phyloP scores from a whole-genome alignment of 2,888 invertebrate species.

The Ptycholaimellus sp. region DNA sequence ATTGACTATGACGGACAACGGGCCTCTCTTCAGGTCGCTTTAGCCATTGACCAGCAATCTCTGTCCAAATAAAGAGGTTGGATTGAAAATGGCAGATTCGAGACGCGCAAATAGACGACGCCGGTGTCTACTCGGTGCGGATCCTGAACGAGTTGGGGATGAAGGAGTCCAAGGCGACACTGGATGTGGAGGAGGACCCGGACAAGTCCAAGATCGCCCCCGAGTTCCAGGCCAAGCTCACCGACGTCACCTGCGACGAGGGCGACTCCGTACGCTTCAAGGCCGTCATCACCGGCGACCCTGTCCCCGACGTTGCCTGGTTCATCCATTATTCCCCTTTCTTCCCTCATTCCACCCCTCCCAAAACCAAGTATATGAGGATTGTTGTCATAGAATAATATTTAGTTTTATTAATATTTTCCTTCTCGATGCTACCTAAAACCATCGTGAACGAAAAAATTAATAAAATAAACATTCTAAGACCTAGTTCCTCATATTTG shows the following conservation, averaged over 20 bases:
- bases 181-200: slow-evolving; percentile 42
- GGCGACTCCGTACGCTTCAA: slow-evolving; percentile 42
- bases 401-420: no score
- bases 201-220: slow-evolving; percentile 38
- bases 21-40: slow-evolving; percentile 20
- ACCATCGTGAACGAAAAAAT: no score
- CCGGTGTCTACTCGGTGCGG: slow-evolving; percentile 38
- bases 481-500: no score
- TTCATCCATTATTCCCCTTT: no score
- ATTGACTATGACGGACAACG: slow-evolving; percentile 25
- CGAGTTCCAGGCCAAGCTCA: slow-evolving; percentile 46
- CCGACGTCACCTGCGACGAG: slow-evolving; percentile 47
- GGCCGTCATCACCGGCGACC: slow-evolving; percentile 35
- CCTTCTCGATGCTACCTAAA: no score
- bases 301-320: slow-evolving; percentile 26
- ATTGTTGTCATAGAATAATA: no score
- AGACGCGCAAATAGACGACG: slow-evolving; percentile 47
- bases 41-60: no score
- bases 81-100: slow-evolving; percentile 36
- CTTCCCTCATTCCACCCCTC: no score
- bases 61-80: slow-evolving; percentile 40
- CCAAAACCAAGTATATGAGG: no score
- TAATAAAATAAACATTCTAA: no score
- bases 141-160: slow-evolving; percentile 53
- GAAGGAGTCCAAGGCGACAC: slow-evolving; percentile 44